Evolutionary conservation across 2,888 invertebrate species (phyloP).

Genomic region (Epistrophella euchroma): DNA sequence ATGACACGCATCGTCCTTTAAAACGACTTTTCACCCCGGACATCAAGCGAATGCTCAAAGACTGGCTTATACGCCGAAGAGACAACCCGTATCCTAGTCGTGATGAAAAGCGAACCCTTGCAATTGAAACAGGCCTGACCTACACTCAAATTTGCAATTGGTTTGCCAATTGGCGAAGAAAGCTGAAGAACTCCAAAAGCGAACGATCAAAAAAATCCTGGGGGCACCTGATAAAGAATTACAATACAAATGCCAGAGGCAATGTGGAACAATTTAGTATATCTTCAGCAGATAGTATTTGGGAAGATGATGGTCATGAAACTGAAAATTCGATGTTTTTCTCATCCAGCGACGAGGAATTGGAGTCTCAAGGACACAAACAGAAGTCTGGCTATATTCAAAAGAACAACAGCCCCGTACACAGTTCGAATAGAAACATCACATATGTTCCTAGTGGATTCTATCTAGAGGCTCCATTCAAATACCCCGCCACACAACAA

Average conservation of each 20-base stretch:
- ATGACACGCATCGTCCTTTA: slow-evolving; percentile 86
- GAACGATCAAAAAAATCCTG: slow-evolving; percentile 89
- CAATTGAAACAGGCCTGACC: slow-evolving; percentile 90
- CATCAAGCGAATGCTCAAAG: slow-evolving; percentile 90
- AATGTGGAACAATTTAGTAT: slow-evolving; percentile 93
- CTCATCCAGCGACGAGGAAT: slow-evolving; percentile 69
- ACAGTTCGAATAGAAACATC: slow-evolving; percentile 53
- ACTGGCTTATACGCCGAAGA: slow-evolving; percentile 90
- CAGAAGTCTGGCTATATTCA: slow-evolving; percentile 10
- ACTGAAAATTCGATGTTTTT: slow-evolving; percentile 49
- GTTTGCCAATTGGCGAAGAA: slow-evolving; percentile 93
- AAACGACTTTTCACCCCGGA: slow-evolving; percentile 92
- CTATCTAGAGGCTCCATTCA: slow-evolving; percentile 45
- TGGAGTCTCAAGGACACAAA: slow-evolving; percentile 51
- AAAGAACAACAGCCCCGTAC: slow-evolving; percentile 38
- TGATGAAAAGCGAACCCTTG: slow-evolving; percentile 90
- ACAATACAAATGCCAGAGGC: slow-evolving; percentile 90
- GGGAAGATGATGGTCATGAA: slow-evolving; percentile 87
- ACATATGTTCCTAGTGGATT: slow-evolving; percentile 68
- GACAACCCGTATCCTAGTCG: slow-evolving; percentile 92
- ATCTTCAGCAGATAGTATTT: slow-evolving; percentile 91
- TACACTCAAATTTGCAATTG: slow-evolving; percentile 92
- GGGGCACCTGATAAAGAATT: slow-evolving; percentile 89
- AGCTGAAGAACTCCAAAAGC: slow-evolving; percentile 90
- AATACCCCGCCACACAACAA: slow-evolving; percentile 74